phyloP scores from a whole-genome alignment of 2,797 vertebrate species.

The Gypaetus barbatus region DNA sequence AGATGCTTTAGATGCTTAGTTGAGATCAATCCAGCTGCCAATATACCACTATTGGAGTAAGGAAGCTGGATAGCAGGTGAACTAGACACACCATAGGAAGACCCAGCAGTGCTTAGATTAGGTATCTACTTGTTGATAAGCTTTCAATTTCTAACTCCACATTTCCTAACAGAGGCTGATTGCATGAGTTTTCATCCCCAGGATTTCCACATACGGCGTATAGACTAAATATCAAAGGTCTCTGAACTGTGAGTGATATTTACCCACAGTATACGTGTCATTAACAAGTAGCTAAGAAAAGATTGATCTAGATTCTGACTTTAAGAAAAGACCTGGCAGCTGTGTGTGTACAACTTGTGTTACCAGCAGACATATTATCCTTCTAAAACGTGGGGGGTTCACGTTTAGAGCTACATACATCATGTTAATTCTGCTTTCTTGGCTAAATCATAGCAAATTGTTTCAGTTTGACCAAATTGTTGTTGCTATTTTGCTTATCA shows the following conservation, averaged over 20 bases:
- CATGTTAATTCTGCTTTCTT: background rate
- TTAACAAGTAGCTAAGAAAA: slow-evolving; percentile 45
- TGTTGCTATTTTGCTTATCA: background rate
- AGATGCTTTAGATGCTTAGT: background rate
- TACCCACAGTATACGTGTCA: slow-evolving; percentile 32
- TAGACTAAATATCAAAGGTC: slow-evolving; percentile 64
- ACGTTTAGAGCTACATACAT: background rate
- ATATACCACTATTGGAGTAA: background rate
- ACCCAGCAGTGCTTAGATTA: background rate
- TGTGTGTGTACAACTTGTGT: background rate
- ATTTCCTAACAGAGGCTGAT: background rate
- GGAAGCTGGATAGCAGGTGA: background rate
- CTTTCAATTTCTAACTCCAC: background rate
- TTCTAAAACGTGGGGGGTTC: background rate
- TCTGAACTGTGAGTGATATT: slow-evolving; percentile 57
- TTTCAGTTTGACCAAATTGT: background rate
- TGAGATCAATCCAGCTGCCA: background rate
- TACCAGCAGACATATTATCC: background rate
- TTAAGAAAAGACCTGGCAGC: background rate
- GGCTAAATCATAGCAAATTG: background rate
- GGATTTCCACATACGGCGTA: background rate
- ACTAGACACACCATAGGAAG: background rate
- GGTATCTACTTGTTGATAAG: background rate
- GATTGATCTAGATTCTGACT: slow-evolving; percentile 43
- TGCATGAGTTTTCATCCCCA: background rate